Evolutionary conservation across 2,113 vertebrate genomes (phyloP).

Genomic region (Neodontobutis hainanensis): DNA sequence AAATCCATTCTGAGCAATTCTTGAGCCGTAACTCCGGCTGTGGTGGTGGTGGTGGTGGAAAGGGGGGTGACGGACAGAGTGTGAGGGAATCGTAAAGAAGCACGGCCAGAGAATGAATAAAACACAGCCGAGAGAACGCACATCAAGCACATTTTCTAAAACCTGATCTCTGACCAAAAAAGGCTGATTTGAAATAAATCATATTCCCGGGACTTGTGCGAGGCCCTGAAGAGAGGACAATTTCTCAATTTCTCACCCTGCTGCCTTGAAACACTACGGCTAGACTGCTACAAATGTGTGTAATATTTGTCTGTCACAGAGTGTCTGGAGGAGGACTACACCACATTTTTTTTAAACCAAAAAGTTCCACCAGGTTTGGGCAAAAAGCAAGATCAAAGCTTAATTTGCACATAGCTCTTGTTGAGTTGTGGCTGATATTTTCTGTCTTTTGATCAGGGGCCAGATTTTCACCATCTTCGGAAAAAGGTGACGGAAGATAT

Average conservation of each 20-base stretch:
- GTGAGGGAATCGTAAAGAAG: not conserved
- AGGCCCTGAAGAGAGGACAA: conserved; percentile 48
- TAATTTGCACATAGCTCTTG: too few relatives aligned
- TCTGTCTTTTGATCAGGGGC: too few relatives aligned
- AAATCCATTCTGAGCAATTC: not conserved
- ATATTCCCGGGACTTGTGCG: conserved; percentile 46
- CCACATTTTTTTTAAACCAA: too few relatives aligned
- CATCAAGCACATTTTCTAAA: conserved; percentile 55
- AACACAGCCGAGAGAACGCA: conserved; percentile 9
- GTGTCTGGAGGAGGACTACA: not conserved
- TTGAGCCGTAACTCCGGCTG: not conserved
- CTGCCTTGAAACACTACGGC: conserved; percentile 28
- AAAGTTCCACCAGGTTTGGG: too few relatives aligned
- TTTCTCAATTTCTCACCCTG: conserved; percentile 62
- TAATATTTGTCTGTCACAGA: not conserved
- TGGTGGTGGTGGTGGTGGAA: too few relatives aligned
- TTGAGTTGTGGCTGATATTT: too few relatives aligned
- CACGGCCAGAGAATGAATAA: conserved; percentile 19
- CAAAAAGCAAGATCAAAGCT: too few relatives aligned
- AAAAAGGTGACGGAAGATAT: too few relatives aligned
- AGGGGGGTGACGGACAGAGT: not conserved
- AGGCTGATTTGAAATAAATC: conserved; percentile 66
- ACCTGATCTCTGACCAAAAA: conserved; percentile 44
- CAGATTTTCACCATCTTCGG: too few relatives aligned
- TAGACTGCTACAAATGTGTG: conserved; percentile 21